These are phyloP conservation scores for Chrysemys picta DNA, from an alignment of 2,113 vertebrate species.

Conservation along the genomic window DNA sequence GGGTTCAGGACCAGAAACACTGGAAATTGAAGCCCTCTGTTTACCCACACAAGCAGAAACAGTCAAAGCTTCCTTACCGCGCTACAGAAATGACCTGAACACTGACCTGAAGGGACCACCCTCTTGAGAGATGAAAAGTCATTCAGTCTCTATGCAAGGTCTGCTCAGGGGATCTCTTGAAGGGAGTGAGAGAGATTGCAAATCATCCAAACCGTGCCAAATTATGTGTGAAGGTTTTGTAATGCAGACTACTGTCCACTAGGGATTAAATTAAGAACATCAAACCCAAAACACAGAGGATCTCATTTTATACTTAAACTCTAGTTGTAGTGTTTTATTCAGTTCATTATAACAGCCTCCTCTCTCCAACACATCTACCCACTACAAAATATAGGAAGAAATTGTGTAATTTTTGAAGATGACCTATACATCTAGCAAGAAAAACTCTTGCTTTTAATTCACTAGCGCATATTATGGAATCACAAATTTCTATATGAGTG, in stretches of 20 bases:
- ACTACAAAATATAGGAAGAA: slow-evolving; percentile 58
- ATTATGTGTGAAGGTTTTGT: slow-evolving; percentile 75
- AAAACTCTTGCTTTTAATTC: slow-evolving; percentile 63
- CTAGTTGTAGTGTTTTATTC: slow-evolving; percentile 20
- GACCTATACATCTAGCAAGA: slow-evolving; percentile 61
- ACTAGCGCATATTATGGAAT: slow-evolving; percentile 5
- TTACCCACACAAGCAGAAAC: slow-evolving; percentile 47
- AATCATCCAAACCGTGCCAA: slow-evolving; percentile 67
- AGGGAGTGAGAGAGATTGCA: slow-evolving; percentile 41
- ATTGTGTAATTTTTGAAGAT: slow-evolving; percentile 52
- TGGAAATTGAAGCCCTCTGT: slow-evolving; percentile 49
- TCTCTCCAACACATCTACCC: background rate
- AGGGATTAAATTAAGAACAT: slow-evolving; percentile 73
- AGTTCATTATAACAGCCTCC: slow-evolving; percentile 27
- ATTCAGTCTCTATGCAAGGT: slow-evolving; percentile 8
- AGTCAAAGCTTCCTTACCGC: slow-evolving; percentile 39
- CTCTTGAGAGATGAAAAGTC: slow-evolving; percentile 65
- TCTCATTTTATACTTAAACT: slow-evolving; percentile 59
- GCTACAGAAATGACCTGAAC: slow-evolving; percentile 49
- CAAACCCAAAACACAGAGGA: slow-evolving; percentile 59
- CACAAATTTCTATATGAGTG: background rate
- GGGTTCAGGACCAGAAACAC: slow-evolving; percentile 33
- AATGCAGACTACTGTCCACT: slow-evolving; percentile 65
- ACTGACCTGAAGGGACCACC: slow-evolving; percentile 63
- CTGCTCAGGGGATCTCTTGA: slow-evolving; percentile 53